phyloP scores from a whole-genome alignment of 1,140 invertebrate genomes.

The Leptopilina clavipes region DNA sequence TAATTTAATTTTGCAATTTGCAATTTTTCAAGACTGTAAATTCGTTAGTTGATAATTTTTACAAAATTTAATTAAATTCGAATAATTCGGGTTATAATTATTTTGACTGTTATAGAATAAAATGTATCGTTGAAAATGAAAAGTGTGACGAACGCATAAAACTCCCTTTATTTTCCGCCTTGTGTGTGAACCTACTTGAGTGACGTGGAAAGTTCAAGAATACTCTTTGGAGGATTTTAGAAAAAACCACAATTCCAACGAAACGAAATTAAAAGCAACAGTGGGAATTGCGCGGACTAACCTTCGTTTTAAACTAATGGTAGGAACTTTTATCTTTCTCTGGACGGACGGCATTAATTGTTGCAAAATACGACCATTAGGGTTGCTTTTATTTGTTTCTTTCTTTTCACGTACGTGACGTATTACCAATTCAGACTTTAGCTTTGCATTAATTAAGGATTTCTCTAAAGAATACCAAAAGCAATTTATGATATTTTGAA shows the following conservation, averaged over 20 bases:
- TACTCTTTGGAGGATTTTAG: slow-evolving; percentile 25
- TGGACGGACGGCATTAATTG: slow-evolving; percentile 38
- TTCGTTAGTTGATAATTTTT: too few relatives aligned
- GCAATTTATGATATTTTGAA: not conserved
- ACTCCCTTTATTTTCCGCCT: too few relatives aligned
- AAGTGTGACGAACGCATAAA: too few relatives aligned
- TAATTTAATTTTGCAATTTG: too few relatives aligned
- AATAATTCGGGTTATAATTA: too few relatives aligned
- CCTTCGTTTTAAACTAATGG: slow-evolving; percentile 29
- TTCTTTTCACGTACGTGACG: not conserved
- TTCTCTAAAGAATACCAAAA: not conserved
- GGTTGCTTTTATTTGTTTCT: slow-evolving; percentile 18
- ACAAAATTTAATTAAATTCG: too few relatives aligned
- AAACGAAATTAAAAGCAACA: slow-evolving; percentile 32
- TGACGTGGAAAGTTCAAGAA: slow-evolving; percentile 27
- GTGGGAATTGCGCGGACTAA: slow-evolving; percentile 14
- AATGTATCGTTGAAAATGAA: too few relatives aligned
- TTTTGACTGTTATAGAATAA: too few relatives aligned
- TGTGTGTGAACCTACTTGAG: slow-evolving; percentile 12
- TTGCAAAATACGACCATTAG: slow-evolving; percentile 38
- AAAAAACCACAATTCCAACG: slow-evolving; percentile 26
- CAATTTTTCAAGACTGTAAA: too few relatives aligned
- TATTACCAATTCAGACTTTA: slow-evolving; percentile 17
- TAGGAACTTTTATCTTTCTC: slow-evolving; percentile 20
- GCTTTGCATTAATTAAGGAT: too few relatives aligned